Conservation (phyloP, 2,113 vertebrate species). For the Takifugu flavidus region DNA sequence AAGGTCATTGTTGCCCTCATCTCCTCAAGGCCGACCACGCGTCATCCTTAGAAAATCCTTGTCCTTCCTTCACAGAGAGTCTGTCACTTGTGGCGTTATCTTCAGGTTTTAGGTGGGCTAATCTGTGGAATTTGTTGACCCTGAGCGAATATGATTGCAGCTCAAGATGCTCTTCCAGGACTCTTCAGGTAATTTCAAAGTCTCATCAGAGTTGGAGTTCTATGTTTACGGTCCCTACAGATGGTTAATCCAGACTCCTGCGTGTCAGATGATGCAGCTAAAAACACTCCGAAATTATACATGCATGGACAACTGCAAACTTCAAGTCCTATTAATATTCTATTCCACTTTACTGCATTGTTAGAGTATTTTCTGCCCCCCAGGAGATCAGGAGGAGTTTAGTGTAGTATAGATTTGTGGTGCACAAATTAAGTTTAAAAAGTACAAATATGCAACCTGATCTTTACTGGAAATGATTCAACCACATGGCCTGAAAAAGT, state of each 20-base stretch:
- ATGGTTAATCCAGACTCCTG: neutral
- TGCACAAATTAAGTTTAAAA: neutral
- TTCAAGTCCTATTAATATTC: conserved; percentile 18
- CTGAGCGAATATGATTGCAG: conserved; percentile 18
- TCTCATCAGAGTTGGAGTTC: conserved; percentile 1
- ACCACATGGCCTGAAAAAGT: neutral
- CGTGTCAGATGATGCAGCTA: no score
- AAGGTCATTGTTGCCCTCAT: conserved; percentile 16
- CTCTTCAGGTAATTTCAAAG: neutral
- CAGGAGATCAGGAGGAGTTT: conserved; percentile 9
- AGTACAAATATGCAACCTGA: neutral
- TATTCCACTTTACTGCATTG: conserved; percentile 14
- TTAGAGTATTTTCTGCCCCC: conserved; percentile 1
- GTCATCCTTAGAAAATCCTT: conserved; percentile 19
- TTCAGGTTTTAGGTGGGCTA: conserved; percentile 13
- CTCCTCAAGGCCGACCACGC: neutral
- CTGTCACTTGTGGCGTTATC: conserved; percentile 18
- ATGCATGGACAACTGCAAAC: no score
- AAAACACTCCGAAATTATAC: no score
- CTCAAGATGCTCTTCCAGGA: conserved; percentile 23
- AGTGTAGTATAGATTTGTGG: neutral
- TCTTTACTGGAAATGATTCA: conserved; percentile 1
- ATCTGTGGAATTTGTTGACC: conserved; percentile 20
- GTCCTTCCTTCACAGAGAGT: conserved; percentile 3
- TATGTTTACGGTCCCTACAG: neutral